A percentile compares a stretch with the other conserved stretches of the same genome.
These are phyloP conservation scores for Drosophila borborema DNA, from an alignment of 2,888 invertebrate genomes.

Conservation along the genomic window DNA sequence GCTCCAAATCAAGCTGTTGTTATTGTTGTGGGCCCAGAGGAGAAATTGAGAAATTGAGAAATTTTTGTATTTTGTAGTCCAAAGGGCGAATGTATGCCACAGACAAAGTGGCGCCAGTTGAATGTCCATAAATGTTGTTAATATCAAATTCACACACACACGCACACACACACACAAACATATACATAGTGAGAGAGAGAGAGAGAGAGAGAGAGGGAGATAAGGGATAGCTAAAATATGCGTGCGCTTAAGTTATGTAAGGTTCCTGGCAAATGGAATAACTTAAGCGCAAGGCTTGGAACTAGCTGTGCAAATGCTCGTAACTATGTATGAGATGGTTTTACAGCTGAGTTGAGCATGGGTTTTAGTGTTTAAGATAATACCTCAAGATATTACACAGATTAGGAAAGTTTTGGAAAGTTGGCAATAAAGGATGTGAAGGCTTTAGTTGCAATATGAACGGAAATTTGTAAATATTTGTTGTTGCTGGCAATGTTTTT, in stretches of 20 bases:
- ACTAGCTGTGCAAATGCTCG: background rate
- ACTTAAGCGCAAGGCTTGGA: constrained; percentile 6
- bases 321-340: constrained; percentile 2
- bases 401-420: background rate
- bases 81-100: constrained; percentile 59
- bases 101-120: constrained; percentile 72
- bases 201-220: background rate
- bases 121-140: constrained; percentile 70
- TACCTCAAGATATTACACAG: background rate
- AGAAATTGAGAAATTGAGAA: constrained; percentile 29
- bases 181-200: too few relatives aligned
- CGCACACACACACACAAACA: constrained; percentile 23
- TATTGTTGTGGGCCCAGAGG: constrained; percentile 14
- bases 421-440: background rate
- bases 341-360: background rate
- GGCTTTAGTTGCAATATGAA: background rate
- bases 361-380: background rate
- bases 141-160: constrained; percentile 51
- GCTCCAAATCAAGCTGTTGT: constrained; percentile 78
- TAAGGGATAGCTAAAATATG: constrained; percentile 31
- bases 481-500: too few relatives aligned
- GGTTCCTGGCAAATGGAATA: constrained; percentile 19
- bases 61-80: constrained; percentile 26
- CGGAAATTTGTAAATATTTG: background rate
- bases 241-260: constrained; percentile 45